phyloP scores from a whole-genome alignment of 2,113 vertebrate species.

The Jacana jacana region DNA sequence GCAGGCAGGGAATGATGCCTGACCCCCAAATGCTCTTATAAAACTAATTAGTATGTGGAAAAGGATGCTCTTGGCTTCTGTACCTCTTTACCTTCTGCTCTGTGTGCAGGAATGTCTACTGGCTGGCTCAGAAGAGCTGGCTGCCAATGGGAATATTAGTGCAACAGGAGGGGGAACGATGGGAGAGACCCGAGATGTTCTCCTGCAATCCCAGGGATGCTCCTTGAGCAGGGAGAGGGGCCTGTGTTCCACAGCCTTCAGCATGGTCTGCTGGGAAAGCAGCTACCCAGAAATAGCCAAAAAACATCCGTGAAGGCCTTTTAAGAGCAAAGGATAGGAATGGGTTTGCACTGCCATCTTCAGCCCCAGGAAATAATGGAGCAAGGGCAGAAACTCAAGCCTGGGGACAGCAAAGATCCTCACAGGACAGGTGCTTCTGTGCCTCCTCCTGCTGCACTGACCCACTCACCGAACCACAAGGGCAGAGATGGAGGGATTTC shows the following conservation, averaged over 20 bases:
- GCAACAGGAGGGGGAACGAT: background rate
- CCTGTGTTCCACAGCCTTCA: background rate
- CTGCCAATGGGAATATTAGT: background rate
- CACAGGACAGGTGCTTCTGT: background rate
- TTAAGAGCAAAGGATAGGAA: background rate
- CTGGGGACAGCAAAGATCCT: background rate
- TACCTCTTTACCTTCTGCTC: background rate
- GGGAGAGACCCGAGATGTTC: background rate
- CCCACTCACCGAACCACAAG: too few species aligned
- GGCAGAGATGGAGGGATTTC: background rate
- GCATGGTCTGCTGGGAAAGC: background rate
- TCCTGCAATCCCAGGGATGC: background rate
- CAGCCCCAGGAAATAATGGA: background rate
- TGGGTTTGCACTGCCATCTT: conserved; percentile 22
- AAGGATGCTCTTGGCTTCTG: background rate
- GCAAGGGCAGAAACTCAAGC: background rate
- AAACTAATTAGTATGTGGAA: background rate
- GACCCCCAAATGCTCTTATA: background rate
- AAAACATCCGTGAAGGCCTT: background rate
- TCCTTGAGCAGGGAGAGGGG: background rate
- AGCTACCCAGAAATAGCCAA: background rate
- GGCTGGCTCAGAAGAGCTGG: background rate
- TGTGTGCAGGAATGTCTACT: background rate
- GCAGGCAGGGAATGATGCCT: background rate
- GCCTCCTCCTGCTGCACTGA: background rate